These are phyloP conservation scores for Cranoglanis bouderius DNA, from an alignment of 2,113 vertebrate species.

Conservation along the genomic window DNA sequence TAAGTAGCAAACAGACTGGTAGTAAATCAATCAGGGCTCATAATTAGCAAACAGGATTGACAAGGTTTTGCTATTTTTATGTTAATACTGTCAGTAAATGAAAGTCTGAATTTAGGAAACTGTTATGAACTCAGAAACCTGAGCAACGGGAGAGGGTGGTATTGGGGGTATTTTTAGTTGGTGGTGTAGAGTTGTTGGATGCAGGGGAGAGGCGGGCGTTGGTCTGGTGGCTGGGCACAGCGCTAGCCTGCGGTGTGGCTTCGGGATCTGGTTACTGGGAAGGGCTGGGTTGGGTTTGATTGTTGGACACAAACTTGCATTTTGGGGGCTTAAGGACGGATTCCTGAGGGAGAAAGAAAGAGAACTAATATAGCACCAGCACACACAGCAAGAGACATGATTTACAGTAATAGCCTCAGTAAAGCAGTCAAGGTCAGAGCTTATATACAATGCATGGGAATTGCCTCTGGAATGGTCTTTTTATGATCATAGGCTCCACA, in stretches of 20 bases:
- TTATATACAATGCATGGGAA: slow-evolving; percentile 21
- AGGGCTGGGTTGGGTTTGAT: slow-evolving; percentile 48
- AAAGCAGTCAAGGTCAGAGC: slow-evolving; percentile 1
- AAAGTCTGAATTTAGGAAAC: not conserved
- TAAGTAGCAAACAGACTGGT: not conserved
- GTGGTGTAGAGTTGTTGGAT: slow-evolving; percentile 45
- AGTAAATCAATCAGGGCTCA: not conserved
- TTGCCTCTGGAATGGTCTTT: not conserved
- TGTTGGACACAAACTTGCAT: slow-evolving; percentile 41
- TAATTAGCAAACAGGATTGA: slow-evolving; percentile 13
- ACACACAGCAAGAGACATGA: slow-evolving; percentile 26
- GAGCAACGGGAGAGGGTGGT: slow-evolving; percentile 23
- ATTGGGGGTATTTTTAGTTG: slow-evolving; percentile 53
- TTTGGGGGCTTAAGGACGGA: slow-evolving; percentile 45
- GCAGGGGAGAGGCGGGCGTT: slow-evolving; percentile 46
- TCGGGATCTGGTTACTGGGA: slow-evolving; percentile 49
- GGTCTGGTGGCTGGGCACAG: slow-evolving; percentile 37
- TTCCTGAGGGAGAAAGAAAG: slow-evolving; percentile 47
- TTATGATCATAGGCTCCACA: not conserved
- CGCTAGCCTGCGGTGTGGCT: slow-evolving; percentile 37
- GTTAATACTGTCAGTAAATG: not conserved
- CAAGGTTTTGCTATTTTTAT: not conserved
- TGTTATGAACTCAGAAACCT: slow-evolving; percentile 35
- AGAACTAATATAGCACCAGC: slow-evolving; percentile 38
- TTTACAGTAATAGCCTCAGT: slow-evolving; percentile 36